These are phyloP conservation scores for Gnatocerus cornutus DNA, from an alignment of 2,888 invertebrate species.

Conservation along the genomic window DNA sequence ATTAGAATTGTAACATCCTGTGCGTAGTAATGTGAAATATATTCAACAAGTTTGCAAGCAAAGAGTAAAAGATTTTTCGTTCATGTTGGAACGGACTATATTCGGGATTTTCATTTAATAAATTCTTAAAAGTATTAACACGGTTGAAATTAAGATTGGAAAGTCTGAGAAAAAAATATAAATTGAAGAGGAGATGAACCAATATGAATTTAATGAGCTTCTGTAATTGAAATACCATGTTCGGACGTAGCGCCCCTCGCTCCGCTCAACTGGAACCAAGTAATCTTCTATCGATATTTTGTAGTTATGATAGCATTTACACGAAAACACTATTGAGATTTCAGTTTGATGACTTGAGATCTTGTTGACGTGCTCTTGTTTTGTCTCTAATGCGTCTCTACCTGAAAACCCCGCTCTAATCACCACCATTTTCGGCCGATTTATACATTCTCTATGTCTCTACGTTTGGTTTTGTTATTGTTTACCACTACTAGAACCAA, in stretches of 20 bases:
- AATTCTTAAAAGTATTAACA: conserved; percentile 49
- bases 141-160: conserved; percentile 50
- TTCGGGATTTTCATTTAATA: conserved; percentile 43
- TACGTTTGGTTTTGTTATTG: background rate
- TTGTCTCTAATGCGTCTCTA: conserved; percentile 39
- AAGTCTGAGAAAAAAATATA: conserved; percentile 50
- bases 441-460: conserved; percentile 4
- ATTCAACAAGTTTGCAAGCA: conserved; percentile 38
- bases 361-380: conserved; percentile 47
- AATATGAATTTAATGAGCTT: conserved; percentile 54
- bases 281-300: conserved; percentile 53
- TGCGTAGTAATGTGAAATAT: conserved; percentile 49
- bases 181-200: conserved; percentile 52
- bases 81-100: background rate
- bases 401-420: conserved; percentile 29
- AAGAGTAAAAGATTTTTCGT: conserved; percentile 28
- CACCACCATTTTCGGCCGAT: conserved; percentile 4
- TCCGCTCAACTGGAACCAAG: conserved; percentile 51
- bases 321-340: conserved; percentile 53
- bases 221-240: conserved; percentile 54
- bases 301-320: conserved; percentile 53
- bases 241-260: conserved; percentile 50
- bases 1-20: conserved; percentile 52
- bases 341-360: conserved; percentile 49
- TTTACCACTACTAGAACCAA: background rate